Evolutionary conservation across 2,888 invertebrate species (phyloP).

Genomic region (Troides oblongomaculatus): DNA sequence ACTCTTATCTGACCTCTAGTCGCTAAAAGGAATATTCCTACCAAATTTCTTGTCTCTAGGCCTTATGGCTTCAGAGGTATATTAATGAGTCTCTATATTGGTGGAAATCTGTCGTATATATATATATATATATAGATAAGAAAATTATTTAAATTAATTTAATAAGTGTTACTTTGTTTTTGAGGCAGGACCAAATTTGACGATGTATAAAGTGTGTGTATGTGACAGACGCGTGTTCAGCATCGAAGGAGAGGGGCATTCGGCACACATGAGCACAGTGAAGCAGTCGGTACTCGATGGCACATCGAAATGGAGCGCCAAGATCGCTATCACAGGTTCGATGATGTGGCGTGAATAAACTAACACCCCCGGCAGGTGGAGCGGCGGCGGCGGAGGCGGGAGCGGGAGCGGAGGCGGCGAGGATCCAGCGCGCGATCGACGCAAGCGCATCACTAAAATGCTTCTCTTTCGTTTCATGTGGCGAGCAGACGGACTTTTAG

Average conservation of each 20-base stretch:
- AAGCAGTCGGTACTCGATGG: conserved; percentile 99
- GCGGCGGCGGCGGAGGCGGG: conserved; percentile 39
- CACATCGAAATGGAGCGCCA: conserved; percentile 99
- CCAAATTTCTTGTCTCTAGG: too few species aligned
- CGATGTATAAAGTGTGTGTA: conserved; percentile 47
- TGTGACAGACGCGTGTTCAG: conserved; percentile 95
- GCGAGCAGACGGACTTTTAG: conserved; percentile 94
- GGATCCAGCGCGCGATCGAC: conserved; percentile 44
- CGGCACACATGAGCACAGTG: conserved; percentile 98
- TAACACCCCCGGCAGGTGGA: conserved; percentile 35
- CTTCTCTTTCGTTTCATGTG: conserved; percentile 77
- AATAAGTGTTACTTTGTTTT: background rate
- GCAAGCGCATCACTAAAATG: conserved; percentile 67
- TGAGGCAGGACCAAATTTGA: conserved; percentile 30
- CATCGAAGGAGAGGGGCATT: conserved; percentile 96
- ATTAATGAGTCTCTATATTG: background rate
- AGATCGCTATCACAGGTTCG: conserved; percentile 99
- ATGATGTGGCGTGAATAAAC: conserved; percentile 62
- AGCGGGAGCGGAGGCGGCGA: conserved; percentile 39
- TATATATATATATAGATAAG: background rate
- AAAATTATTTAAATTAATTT: background rate
- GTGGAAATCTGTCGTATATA: background rate
- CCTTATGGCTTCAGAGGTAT: too few species aligned
- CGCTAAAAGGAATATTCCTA: too few species aligned
- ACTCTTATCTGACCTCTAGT: too few species aligned